These are phyloP conservation scores for Pollenia amentaria DNA, from an alignment of 2,888 invertebrate genomes.

Conservation along the genomic window DNA sequence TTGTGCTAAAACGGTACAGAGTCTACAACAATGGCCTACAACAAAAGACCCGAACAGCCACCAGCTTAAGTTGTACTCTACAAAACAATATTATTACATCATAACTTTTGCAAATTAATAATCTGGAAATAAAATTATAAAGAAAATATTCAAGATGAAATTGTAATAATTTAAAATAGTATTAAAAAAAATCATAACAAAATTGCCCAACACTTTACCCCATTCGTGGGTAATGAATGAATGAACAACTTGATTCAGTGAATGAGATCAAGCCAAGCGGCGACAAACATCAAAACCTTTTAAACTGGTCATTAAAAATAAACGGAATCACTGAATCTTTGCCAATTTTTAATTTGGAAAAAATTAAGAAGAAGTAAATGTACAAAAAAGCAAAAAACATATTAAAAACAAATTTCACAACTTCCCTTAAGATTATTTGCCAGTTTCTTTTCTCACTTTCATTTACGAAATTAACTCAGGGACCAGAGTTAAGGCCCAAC, in stretches of 20 bases:
- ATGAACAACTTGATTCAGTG: background rate
- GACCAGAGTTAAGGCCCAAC: no score
- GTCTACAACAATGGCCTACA: slow-evolving; percentile 16
- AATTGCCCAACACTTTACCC: slow-evolving; percentile 44
- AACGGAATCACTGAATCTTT: slow-evolving; percentile 17
- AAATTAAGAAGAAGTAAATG: background rate
- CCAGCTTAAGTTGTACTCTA: slow-evolving; percentile 9
- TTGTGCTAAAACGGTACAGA: slow-evolving; percentile 27
- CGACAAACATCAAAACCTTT: background rate
- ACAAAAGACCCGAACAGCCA: slow-evolving; percentile 3
- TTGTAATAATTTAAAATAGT: slow-evolving; percentile 8
- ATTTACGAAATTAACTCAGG: slow-evolving; percentile 13
- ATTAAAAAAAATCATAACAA: slow-evolving; percentile 44
- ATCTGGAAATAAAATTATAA: slow-evolving; percentile 1
- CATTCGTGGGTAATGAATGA: slow-evolving; percentile 7
- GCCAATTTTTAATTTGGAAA: slow-evolving; percentile 1
- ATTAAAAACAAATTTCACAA: slow-evolving; percentile 30
- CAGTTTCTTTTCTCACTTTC: background rate
- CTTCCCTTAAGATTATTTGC: slow-evolving; percentile 16
- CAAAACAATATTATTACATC: slow-evolving; percentile 51
- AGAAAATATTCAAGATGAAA: slow-evolving; percentile 32
- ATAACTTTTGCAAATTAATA: slow-evolving; percentile 46
- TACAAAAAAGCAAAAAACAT: background rate
- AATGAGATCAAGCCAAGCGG: slow-evolving; percentile 2
- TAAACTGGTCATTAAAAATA: slow-evolving; percentile 10